Conservation (phyloP, 2,113 vertebrate species). For the Gambusia affinis region DNA sequence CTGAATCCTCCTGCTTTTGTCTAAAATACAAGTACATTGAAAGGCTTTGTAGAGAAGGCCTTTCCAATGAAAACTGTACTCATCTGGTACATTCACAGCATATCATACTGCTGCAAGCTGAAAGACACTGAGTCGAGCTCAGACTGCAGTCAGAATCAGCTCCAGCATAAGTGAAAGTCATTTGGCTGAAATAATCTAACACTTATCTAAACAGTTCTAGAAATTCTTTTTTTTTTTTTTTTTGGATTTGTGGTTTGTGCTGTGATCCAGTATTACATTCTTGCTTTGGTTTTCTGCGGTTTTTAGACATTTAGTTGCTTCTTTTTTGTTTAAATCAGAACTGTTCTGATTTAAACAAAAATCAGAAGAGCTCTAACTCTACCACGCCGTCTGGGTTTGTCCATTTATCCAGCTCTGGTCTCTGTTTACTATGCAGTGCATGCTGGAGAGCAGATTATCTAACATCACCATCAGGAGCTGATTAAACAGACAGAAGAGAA, state of each 20-base stretch:
- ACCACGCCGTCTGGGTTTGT: constrained; percentile 1
- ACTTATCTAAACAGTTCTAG: constrained; percentile 3
- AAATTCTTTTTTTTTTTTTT: background rate
- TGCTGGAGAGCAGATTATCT: constrained; percentile 13
- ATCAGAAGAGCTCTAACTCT: constrained; percentile 2
- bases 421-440: constrained; percentile 19
- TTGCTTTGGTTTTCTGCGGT: constrained; percentile 29
- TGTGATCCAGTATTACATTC: constrained; percentile 7
- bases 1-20: background rate
- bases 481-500: constrained; percentile 2
- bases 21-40: background rate
- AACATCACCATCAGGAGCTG: constrained; percentile 33
- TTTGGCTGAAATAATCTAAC: constrained; percentile 15
- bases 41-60: background rate
- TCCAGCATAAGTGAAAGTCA: constrained; percentile 1
- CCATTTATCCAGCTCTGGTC: constrained; percentile 13
- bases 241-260: constrained; percentile 25
- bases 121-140: constrained; percentile 4
- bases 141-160: constrained; percentile 14
- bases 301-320: background rate
- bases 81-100: constrained; percentile 12
- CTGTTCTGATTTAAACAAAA: background rate
- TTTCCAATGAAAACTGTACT: background rate
- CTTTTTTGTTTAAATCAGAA: constrained; percentile 4
- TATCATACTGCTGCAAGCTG: constrained; percentile 7